These are phyloP conservation scores for Drosophila setifemur DNA, from an alignment of 1,140 invertebrate genomes.

Conservation along the genomic window DNA sequence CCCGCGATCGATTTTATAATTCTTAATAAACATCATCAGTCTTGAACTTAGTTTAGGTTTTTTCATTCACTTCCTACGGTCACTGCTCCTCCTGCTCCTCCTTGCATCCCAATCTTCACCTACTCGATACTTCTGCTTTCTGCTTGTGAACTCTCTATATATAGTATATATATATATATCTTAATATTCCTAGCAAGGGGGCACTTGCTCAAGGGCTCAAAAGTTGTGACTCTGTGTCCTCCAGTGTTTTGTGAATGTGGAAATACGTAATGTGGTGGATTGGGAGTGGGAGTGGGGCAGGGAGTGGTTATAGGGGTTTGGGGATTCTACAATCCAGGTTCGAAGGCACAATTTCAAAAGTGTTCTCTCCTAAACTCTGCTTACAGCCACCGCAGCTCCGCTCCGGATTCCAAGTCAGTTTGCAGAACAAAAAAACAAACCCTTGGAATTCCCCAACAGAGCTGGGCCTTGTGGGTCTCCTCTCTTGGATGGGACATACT, in stretches of 20 bases:
- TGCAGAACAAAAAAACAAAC: too few relatives aligned
- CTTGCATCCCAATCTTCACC: too few relatives aligned
- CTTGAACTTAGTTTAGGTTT: conserved; percentile 79
- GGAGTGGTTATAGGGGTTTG: neutral
- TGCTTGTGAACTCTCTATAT: conserved; percentile 9
- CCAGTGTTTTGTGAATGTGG: conserved; percentile 27
- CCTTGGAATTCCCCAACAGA: too few relatives aligned
- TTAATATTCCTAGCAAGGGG: too few relatives aligned
- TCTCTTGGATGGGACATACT: too few relatives aligned
- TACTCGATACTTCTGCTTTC: conserved; percentile 4
- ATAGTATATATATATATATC: too few relatives aligned
- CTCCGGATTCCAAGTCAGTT: neutral
- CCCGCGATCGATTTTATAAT: conserved; percentile 53
- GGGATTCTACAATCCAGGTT: conserved; percentile 51
- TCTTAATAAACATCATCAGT: conserved; percentile 81
- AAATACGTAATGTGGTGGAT: conserved; percentile 5
- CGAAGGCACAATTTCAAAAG: conserved; percentile 79
- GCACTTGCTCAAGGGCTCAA: too few relatives aligned
- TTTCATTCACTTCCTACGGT: conserved; percentile 1
- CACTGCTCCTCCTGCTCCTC: conserved; percentile 10
- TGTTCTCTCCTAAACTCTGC: conserved; percentile 32
- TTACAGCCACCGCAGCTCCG: too few relatives aligned
- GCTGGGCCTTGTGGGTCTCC: too few relatives aligned
- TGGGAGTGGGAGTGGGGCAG: neutral
- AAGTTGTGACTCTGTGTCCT: conserved; percentile 35